Base-by-base conservation (phyloP, 30 jellyfish, hydroid and myxozoan species). In the Cassiopea andromeda region DNA sequence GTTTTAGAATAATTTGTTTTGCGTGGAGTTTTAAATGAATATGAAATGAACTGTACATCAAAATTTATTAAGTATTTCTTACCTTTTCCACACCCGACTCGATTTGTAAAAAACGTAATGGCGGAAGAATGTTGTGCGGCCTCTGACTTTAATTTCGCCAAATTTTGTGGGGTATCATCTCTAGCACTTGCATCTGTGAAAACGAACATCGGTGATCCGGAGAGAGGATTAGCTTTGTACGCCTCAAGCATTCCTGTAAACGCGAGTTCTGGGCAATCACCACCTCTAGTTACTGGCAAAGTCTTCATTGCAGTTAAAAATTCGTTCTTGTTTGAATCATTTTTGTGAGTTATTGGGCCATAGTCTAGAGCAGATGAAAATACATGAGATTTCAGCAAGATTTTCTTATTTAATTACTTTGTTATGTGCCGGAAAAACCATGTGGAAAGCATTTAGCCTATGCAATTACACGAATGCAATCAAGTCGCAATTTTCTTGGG, bases 141-240 rank as follows among this genome's bases (percentile, higher is more conserved):
- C 48, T 70, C 73, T 14, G 94, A 84, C 69, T 81, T 90, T 27
- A 94, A 83, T 18, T 64, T 77, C 1, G 64, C 80, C 79, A 61
- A 90, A 9, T 82, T 90, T 47, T 76, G 96, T 2, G 78, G 84
- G 0, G 97, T 48, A 57, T 82, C 96, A 70, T 94, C 98, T 69
- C 85, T 90, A 0, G 98, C 97, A 86, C 92, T 85, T 68, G 98
- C 98, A 76, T 94, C 98, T 43, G 98, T 94, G 91, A 94, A 94
- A 1, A 94, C 98, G 46, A 88, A 94, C 98, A 94, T 94, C 3
- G 97, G 97, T 16, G 98, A 91, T 49, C 97, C 94, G 19, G 70
- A 61, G 47, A 71, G 58, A 0, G 98, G 98, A 3, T 81, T 84
- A 2, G 74, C 88, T 61, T 86, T 76, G 85, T 69, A 91, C 43